Evolutionary conservation across 2,888 invertebrate species (phyloP).

Genomic region (Erebia ligea): DNA sequence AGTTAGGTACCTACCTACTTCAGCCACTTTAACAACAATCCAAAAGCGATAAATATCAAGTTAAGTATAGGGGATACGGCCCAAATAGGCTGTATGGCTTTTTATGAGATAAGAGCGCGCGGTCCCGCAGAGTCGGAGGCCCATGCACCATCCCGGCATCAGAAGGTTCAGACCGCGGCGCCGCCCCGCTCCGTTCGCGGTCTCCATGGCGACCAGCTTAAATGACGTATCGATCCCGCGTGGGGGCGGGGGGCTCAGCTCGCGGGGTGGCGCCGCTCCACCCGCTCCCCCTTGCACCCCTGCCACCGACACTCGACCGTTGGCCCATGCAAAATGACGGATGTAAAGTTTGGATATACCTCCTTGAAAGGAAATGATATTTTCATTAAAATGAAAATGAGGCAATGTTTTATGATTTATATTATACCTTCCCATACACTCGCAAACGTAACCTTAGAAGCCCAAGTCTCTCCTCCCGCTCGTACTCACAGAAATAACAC

Average conservation of each 20-base stretch:
- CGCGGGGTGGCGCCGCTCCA: constrained; percentile 79
- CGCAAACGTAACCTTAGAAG: constrained; percentile 20
- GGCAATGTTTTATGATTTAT: constrained; percentile 68
- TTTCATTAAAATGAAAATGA: constrained; percentile 81
- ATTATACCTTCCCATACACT: constrained; percentile 50
- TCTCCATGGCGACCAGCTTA: constrained; percentile 83
- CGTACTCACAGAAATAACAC: constrained; percentile 30
- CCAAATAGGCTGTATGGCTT: constrained; percentile 15
- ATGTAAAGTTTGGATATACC: constrained; percentile 83
- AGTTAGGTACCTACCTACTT: background rate
- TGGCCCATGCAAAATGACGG: constrained; percentile 84
- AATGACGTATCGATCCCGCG: constrained; percentile 84
- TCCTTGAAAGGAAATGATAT: constrained; percentile 81
- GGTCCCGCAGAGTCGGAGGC: constrained; percentile 62
- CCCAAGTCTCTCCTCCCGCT: constrained; percentile 27
- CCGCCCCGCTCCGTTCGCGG: constrained; percentile 82
- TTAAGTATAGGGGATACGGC: constrained; percentile 4
- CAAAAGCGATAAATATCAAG: constrained; percentile 15
- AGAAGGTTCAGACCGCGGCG: constrained; percentile 66
- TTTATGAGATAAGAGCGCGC: constrained; percentile 38
- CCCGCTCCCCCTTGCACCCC: constrained; percentile 75
- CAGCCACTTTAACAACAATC: constrained; percentile 8
- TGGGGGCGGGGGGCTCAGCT: constrained; percentile 61
- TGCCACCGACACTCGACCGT: constrained; percentile 77
- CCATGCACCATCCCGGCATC: constrained; percentile 74